Evolutionary conservation across 1,140 invertebrate species (phyloP).

Genomic region (Delia radicum): DNA sequence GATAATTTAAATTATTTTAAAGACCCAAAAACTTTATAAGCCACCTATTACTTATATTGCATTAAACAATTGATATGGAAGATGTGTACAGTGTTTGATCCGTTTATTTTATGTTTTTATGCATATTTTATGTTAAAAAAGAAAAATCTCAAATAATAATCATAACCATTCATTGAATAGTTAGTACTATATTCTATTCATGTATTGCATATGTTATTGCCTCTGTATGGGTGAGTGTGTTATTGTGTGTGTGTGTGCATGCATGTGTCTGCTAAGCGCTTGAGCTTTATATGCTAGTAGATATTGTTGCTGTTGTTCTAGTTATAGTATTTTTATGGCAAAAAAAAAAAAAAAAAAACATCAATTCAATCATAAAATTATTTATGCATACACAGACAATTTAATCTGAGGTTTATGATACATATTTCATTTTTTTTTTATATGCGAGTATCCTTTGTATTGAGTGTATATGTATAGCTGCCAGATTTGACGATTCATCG

Average conservation of each 20-base stretch:
- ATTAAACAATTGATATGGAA: neutral
- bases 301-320: neutral
- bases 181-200: neutral
- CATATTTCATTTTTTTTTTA: neutral
- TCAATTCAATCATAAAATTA: slow-evolving; percentile 24
- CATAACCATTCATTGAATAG: neutral
- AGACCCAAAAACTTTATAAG: no score
- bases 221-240: no score
- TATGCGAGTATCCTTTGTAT: no score
- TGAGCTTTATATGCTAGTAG: no score
- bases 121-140: neutral
- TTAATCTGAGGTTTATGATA: neutral
- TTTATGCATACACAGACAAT: slow-evolving; percentile 18
- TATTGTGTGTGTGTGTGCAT: no score
- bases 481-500: no score
- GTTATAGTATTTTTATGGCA: slow-evolving; percentile 8
- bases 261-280: no score
- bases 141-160: neutral
- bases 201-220: neutral
- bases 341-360: no score
- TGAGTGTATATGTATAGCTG: no score
- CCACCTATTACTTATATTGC: no score
- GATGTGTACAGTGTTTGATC: neutral
- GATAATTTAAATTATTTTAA: no score
- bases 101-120: neutral